These are phyloP conservation scores for Neostethus bicornis DNA, from an alignment of 2,797 vertebrate species.

Conservation along the genomic window DNA sequence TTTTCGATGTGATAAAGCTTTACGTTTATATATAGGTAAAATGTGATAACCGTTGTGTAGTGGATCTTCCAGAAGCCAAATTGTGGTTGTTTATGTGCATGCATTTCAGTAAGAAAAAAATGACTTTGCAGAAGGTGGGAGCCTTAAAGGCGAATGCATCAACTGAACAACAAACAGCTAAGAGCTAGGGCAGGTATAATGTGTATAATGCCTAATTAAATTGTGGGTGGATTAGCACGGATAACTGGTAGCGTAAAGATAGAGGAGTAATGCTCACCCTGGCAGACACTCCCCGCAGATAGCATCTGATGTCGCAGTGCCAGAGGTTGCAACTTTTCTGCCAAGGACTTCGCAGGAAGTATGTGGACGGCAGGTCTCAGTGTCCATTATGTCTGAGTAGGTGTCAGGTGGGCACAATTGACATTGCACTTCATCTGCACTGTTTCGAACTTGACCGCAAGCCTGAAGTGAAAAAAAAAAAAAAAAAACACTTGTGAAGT, in stretches of 20 bases:
- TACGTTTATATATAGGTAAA: too few species aligned
- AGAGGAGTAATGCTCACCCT: conserved; percentile 75
- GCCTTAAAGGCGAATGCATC: too few species aligned
- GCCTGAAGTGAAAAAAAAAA: conserved; percentile 61
- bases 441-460: conserved; percentile 66
- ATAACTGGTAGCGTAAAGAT: conserved; percentile 16
- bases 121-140: too few species aligned
- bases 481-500: conserved; percentile 17
- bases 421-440: conserved; percentile 73
- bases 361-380: conserved; percentile 78
- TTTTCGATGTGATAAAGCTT: too few species aligned
- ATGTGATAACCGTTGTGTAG: too few species aligned
- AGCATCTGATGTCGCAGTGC: conserved; percentile 73
- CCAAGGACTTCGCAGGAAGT: conserved; percentile 74
- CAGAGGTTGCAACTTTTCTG: conserved; percentile 67
- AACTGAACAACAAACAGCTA: too few species aligned
- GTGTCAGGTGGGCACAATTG: conserved; percentile 78
- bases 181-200: conserved; percentile 16
- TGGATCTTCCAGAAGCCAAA: too few species aligned
- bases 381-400: conserved; percentile 80
- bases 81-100: too few species aligned
- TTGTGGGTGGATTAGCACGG: not conserved
- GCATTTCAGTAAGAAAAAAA: too few species aligned
- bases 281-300: conserved; percentile 85
- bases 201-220: not conserved